Conservation (phyloP, 1,140 invertebrate genomes). For the Marisa cornuarietis region DNA sequence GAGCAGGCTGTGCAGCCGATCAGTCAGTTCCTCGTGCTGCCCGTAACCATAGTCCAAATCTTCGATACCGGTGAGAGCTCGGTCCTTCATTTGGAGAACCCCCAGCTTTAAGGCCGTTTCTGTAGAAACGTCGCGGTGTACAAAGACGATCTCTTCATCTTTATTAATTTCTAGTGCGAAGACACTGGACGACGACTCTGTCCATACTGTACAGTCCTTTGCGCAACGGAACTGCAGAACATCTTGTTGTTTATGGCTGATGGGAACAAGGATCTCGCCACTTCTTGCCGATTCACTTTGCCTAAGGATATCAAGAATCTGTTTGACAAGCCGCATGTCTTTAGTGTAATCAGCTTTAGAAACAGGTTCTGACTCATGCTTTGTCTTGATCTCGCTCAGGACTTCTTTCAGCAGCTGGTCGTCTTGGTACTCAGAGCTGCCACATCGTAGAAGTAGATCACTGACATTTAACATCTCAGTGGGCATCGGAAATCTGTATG, state of each 20-base stretch:
- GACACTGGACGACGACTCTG: constrained; percentile 11
- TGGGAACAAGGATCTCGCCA: constrained; percentile 29
- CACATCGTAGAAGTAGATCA: constrained; percentile 15
- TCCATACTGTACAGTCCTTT: constrained; percentile 32
- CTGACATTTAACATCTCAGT: constrained; percentile 14
- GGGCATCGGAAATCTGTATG: constrained; percentile 34
- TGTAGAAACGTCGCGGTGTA: constrained; percentile 43
- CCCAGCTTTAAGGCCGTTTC: constrained; percentile 45
- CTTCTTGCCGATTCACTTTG: neutral
- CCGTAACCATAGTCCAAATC: constrained; percentile 34
- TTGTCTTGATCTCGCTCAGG: constrained; percentile 17
- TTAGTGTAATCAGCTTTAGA: neutral
- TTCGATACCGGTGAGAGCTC: neutral
- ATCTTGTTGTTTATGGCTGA: constrained; percentile 17
- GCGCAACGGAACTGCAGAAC: constrained; percentile 29
- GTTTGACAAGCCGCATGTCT: constrained; percentile 19
- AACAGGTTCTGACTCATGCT: neutral
- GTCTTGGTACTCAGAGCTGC: constrained; percentile 5
- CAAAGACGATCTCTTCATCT: constrained; percentile 37
- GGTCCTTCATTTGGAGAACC: constrained; percentile 34
- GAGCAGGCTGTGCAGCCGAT: constrained; percentile 42
- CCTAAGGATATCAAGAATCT: constrained; percentile 18
- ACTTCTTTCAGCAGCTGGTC: constrained; percentile 18
- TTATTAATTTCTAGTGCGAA: constrained; percentile 24
- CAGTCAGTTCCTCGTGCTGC: constrained; percentile 50